Evolutionary conservation across 2,888 invertebrate species (phyloP).

Genomic region (Napeogenes inachia): DNA sequence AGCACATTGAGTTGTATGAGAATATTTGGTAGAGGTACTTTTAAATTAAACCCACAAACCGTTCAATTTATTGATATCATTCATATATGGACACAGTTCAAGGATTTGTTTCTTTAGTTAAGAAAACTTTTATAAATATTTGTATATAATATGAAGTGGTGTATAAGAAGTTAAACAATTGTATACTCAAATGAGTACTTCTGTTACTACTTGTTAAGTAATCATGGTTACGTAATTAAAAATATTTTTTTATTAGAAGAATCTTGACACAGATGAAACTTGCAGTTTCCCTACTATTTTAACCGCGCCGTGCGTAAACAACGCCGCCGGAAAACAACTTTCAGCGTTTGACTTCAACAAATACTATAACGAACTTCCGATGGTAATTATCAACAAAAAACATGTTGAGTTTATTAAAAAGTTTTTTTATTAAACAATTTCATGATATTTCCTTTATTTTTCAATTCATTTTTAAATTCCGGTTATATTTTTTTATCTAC

Average conservation of each 20-base stretch:
- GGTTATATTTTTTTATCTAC: too few relatives aligned
- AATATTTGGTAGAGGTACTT: too few relatives aligned
- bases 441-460: not conserved
- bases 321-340: conserved; percentile 28
- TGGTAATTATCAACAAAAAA: conserved; percentile 4
- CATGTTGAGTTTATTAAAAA: not conserved
- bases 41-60: too few relatives aligned
- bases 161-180: too few relatives aligned
- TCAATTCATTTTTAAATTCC: not conserved
- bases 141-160: too few relatives aligned
- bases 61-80: too few relatives aligned
- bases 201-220: too few relatives aligned
- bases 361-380: conserved; percentile 19
- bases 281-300: conserved; percentile 8
- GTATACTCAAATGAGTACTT: too few relatives aligned
- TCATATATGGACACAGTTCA: not conserved
- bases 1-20: too few relatives aligned
- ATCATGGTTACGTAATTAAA: too few relatives aligned
- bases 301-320: conserved; percentile 10
- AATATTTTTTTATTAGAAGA: not conserved
- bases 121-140: not conserved
- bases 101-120: not conserved
- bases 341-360: conserved; percentile 19
- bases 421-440: not conserved
- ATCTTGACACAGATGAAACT: not conserved